These are phyloP conservation scores for Athene cunicularia DNA, from an alignment of 2,113 vertebrate genomes.

Conservation along the genomic window DNA sequence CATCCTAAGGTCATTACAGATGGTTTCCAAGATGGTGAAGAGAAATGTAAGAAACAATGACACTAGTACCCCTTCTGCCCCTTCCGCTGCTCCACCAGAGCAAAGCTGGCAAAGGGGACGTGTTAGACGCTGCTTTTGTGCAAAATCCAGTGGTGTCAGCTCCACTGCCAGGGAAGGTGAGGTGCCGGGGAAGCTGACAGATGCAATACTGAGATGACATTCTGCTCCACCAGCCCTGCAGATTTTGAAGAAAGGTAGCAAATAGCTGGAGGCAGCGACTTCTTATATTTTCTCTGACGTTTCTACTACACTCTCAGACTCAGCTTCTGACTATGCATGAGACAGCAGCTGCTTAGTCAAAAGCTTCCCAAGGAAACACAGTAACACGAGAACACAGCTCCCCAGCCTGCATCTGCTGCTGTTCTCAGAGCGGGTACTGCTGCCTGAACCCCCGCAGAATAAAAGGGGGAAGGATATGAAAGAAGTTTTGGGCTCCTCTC, in stretches of 20 bases:
- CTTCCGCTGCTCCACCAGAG: not conserved
- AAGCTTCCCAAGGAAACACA: not conserved
- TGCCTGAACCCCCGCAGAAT: not conserved
- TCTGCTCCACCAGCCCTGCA: not conserved
- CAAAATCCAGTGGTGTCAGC: not conserved
- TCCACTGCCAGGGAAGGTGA: not conserved
- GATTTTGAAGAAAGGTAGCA: conserved; percentile 2
- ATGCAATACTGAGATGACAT: not conserved
- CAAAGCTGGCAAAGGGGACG: not conserved
- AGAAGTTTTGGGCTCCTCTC: not conserved
- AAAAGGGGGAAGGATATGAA: not conserved
- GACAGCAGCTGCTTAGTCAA: not conserved
- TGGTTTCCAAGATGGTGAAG: not conserved
- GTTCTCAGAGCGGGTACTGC: not conserved
- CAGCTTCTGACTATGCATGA: not conserved
- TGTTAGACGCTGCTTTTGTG: not conserved
- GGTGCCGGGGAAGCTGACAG: not conserved
- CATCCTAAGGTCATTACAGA: not conserved
- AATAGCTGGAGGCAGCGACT: not conserved
- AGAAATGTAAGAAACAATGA: not conserved
- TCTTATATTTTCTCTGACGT: not conserved
- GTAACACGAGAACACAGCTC: not conserved
- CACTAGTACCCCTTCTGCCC: not conserved
- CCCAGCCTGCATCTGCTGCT: not conserved
- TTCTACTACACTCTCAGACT: not conserved